phyloP scores from a whole-genome alignment of 2,888 invertebrate species.

The Drosophila kuntzei region DNA sequence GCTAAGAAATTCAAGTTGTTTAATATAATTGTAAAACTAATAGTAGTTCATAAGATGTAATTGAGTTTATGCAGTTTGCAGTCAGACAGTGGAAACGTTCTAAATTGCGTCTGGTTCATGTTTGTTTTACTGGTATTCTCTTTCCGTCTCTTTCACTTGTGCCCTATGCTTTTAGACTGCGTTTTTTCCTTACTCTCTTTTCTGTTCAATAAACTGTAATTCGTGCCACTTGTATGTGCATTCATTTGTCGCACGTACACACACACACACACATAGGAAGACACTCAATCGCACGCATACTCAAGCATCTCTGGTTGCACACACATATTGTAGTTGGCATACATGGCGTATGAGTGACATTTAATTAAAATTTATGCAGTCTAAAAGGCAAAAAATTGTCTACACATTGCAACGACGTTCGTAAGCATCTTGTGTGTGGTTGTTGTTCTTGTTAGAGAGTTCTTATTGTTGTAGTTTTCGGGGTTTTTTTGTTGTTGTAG shows the following conservation, averaged over 20 bases:
- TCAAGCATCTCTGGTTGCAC: slow-evolving; percentile 15
- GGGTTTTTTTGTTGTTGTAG: slow-evolving; percentile 12
- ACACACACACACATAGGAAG: slow-evolving; percentile 24
- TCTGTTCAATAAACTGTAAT: slow-evolving; percentile 80
- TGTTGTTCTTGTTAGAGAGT: background rate
- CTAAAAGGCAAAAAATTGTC: slow-evolving; percentile 65
- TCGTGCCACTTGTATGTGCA: slow-evolving; percentile 72
- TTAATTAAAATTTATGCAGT: slow-evolving; percentile 84
- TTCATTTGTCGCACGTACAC: slow-evolving; percentile 68
- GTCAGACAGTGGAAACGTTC: slow-evolving; percentile 6
- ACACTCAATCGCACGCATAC: slow-evolving; percentile 36
- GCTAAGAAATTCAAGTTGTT: background rate
- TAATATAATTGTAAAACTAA: slow-evolving; percentile 10
- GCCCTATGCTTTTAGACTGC: background rate
- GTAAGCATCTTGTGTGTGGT: slow-evolving; percentile 19
- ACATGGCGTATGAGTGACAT: slow-evolving; percentile 84
- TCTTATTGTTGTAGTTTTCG: slow-evolving; percentile 1
- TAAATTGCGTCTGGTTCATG: slow-evolving; percentile 8
- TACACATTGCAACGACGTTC: slow-evolving; percentile 26
- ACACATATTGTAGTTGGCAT: slow-evolving; percentile 70
- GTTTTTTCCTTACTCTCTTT: slow-evolving; percentile 17
- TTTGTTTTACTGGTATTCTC: slow-evolving; percentile 17
- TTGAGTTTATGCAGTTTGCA: background rate
- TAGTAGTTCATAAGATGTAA: background rate
- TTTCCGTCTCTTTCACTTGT: slow-evolving; percentile 3